These are phyloP conservation scores for Chymomyza costata DNA, from an alignment of 1,140 invertebrate genomes.

Conservation along the genomic window DNA sequence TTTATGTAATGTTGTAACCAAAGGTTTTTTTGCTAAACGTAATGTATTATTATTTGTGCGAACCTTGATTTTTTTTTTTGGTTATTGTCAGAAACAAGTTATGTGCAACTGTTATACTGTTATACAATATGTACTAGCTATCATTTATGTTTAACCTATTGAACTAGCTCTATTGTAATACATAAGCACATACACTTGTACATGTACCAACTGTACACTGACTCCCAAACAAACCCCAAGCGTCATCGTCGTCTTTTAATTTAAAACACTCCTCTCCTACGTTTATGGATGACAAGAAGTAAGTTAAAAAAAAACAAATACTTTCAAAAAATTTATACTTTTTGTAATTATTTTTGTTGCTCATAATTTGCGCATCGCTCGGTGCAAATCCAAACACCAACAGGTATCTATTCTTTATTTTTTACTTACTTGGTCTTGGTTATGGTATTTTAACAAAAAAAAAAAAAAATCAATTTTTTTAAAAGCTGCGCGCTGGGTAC, in stretches of 20 bases:
- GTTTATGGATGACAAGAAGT: conserved; percentile 41
- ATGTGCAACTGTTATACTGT: conserved; percentile 38
- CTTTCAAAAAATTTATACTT: conserved; percentile 10
- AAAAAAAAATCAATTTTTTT: conserved; percentile 27
- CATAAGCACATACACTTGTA: conserved; percentile 10
- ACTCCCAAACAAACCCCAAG: conserved; percentile 13
- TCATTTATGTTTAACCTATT: conserved; percentile 18
- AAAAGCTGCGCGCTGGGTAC: no score
- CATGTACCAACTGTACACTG: no score
- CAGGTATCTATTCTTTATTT: conserved; percentile 58
- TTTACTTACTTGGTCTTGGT: conserved; percentile 47
- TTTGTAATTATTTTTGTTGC: conserved; percentile 13
- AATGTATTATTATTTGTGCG: conserved; percentile 28
- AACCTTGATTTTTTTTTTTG: conserved; percentile 28
- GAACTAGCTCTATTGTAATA: conserved; percentile 21
- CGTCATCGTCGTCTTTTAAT: conserved; percentile 34
- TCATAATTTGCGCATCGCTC: conserved; percentile 35
- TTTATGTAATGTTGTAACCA: conserved; percentile 38
- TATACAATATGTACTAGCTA: conserved; percentile 24
- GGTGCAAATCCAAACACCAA: conserved; percentile 36
- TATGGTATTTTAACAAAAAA: conserved; percentile 55
- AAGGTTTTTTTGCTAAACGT: no score
- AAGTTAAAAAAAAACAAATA: conserved; percentile 29
- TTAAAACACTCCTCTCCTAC: conserved; percentile 37
- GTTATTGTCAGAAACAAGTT: background rate